Percentiles rank a stretch among this genome's conserved stretches.
Evolutionary conservation across 2,113 vertebrate genomes (phyloP).

Genomic region (Triplophysa dalaica): DNA sequence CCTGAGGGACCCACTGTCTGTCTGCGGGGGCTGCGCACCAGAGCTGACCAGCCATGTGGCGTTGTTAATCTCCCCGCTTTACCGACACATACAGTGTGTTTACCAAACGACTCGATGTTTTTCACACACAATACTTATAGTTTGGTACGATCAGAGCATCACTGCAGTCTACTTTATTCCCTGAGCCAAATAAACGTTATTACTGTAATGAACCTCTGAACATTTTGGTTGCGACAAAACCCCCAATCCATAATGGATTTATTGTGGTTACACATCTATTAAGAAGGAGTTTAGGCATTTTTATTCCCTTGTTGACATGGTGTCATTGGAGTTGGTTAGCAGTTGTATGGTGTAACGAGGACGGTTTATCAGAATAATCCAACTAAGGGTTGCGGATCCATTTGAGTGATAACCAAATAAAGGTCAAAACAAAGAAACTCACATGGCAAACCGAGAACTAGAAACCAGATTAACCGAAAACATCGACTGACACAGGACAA

Average conservation of each 20-base stretch:
- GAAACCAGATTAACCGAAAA: too few species aligned
- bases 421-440: too few species aligned
- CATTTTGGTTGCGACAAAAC: neutral
- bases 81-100: neutral
- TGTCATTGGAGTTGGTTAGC: neutral
- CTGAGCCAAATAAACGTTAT: slow-evolving; percentile 4
- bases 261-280: neutral
- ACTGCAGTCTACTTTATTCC: slow-evolving; percentile 1
- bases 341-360: too few species aligned
- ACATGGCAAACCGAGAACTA: too few species aligned
- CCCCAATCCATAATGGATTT: neutral
- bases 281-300: neutral
- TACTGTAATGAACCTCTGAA: slow-evolving; percentile 4
- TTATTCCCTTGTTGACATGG: neutral
- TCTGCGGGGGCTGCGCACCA: slow-evolving; percentile 18
- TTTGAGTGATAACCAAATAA: too few species aligned
- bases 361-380: too few species aligned
- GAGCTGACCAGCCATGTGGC: slow-evolving; percentile 39
- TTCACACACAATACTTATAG: too few species aligned
- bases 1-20: slow-evolving; percentile 29
- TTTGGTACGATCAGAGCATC: neutral
- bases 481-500: too few species aligned
- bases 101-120: neutral
- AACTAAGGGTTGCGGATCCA: too few species aligned
- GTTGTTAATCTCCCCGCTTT: neutral